Conservation (phyloP, 2,113 vertebrate species). For the Tenrec ecaudatus region DNA sequence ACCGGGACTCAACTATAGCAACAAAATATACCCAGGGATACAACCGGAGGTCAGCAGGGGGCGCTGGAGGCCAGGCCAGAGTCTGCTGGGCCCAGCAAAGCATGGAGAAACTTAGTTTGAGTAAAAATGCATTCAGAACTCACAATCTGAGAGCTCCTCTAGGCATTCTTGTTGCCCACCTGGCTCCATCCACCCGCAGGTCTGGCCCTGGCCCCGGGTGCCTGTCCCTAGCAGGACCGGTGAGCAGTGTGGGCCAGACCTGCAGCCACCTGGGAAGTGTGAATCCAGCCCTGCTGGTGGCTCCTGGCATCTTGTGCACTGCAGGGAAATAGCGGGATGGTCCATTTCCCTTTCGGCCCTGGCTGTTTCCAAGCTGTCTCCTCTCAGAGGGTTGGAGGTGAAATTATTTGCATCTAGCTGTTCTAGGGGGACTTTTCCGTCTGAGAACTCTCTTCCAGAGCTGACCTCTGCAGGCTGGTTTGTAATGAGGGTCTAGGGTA, state of each 20-base stretch:
- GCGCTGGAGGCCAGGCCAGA: background rate
- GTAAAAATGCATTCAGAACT: background rate
- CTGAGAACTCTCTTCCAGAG: background rate
- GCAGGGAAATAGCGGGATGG: background rate
- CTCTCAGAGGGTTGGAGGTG: background rate
- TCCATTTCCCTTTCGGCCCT: rapidly evolving
- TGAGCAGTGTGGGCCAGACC: background rate
- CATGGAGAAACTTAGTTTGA: rapidly evolving
- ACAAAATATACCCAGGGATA: no score
- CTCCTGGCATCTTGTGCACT: no score
- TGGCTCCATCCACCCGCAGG: background rate
- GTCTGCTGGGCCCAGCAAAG: background rate
- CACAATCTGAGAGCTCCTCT: rapidly evolving
- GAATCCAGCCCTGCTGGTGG: no score
- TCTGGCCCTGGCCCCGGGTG: rapidly evolving
- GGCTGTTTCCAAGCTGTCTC: background rate
- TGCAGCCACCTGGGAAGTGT: rapidly evolving
- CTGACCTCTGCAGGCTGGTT: no score
- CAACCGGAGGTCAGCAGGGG: constrained; percentile 49
- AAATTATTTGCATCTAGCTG: background rate
- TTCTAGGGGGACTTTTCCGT: background rate
- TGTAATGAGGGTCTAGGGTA: background rate
- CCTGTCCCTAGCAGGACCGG: rapidly evolving
- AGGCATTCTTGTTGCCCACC: rapidly evolving
- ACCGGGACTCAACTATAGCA: no score